These are phyloP conservation scores for Drosophila arizonae DNA, from an alignment of 1,140 invertebrate species.

Conservation along the genomic window DNA sequence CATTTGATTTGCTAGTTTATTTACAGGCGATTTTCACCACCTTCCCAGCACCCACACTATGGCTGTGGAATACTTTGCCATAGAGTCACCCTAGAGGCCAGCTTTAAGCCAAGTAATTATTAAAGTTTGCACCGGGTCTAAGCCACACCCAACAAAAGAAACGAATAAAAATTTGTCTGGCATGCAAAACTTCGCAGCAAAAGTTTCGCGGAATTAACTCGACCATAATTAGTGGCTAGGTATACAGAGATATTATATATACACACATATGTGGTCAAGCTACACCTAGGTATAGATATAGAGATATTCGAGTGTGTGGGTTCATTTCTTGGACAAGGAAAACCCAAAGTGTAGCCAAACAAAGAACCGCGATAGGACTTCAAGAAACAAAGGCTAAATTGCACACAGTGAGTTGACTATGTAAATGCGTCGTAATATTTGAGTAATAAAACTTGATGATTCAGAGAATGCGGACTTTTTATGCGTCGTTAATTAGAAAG, in stretches of 20 bases:
- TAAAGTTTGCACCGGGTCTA: background rate
- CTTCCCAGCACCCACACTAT: no score
- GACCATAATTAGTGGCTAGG: constrained; percentile 15
- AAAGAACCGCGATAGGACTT: background rate
- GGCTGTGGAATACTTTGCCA: background rate
- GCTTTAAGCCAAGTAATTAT: background rate
- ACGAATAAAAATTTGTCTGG: background rate
- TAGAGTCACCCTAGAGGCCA: background rate
- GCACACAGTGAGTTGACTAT: background rate
- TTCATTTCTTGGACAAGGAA: background rate
- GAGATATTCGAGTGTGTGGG: background rate
- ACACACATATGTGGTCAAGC: background rate
- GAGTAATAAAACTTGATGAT: background rate
- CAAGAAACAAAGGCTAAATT: constrained; percentile 3
- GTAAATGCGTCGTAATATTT: constrained; percentile 6
- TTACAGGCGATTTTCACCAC: background rate
- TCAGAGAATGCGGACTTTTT: background rate
- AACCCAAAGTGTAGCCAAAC: background rate
- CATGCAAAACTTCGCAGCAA: constrained; percentile 5
- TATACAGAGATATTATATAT: background rate
- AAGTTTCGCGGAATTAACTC: constrained; percentile 30
- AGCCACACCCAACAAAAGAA: constrained; percentile 12
- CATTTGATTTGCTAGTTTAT: constrained; percentile 55
- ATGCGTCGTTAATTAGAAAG: background rate
- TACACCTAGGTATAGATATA: background rate